Conservation (phyloP, 2,797 vertebrate species). For the Sebastes cheni region DNA sequence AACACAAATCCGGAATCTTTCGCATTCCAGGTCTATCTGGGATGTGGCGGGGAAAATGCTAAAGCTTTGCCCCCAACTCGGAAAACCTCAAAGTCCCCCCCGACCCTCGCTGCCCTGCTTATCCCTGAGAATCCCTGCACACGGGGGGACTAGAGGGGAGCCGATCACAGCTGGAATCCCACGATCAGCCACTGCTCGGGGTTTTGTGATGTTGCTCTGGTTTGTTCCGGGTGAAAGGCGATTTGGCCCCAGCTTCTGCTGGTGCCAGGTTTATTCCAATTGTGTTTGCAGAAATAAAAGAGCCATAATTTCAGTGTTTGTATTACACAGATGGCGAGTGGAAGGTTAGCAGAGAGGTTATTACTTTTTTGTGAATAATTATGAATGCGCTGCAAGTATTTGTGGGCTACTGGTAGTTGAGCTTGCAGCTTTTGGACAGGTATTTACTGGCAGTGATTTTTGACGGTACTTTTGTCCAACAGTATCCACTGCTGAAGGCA, state of each 20-base stretch:
- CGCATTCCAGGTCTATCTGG: constrained; percentile 72
- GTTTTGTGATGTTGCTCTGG: constrained; percentile 45
- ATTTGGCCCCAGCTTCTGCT: constrained; percentile 55
- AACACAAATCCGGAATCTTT: constrained; percentile 77
- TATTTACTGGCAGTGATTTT: constrained; percentile 18
- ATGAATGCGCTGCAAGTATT: neutral
- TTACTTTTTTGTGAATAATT: neutral
- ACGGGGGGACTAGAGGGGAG: constrained; percentile 55
- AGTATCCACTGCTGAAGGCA: constrained; percentile 2
- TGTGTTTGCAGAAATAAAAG: constrained; percentile 43
- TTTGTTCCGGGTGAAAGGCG: constrained; percentile 61
- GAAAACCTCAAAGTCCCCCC: constrained; percentile 68
- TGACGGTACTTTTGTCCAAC: constrained; percentile 5
- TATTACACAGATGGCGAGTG: neutral
- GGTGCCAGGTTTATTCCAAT: constrained; percentile 37
- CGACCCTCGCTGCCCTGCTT: constrained; percentile 43
- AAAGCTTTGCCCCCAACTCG: constrained; percentile 61
- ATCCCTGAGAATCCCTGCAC: constrained; percentile 76
- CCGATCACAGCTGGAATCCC: constrained; percentile 73
- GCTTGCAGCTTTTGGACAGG: neutral
- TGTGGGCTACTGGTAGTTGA: neutral
- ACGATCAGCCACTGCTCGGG: constrained; percentile 55
- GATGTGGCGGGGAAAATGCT: constrained; percentile 67
- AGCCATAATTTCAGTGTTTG: constrained; percentile 21
- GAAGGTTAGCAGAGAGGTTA: constrained; percentile 1